phyloP scores from a whole-genome alignment of 1,140 invertebrate genomes.

The Caenorhabditis latens region DNA sequence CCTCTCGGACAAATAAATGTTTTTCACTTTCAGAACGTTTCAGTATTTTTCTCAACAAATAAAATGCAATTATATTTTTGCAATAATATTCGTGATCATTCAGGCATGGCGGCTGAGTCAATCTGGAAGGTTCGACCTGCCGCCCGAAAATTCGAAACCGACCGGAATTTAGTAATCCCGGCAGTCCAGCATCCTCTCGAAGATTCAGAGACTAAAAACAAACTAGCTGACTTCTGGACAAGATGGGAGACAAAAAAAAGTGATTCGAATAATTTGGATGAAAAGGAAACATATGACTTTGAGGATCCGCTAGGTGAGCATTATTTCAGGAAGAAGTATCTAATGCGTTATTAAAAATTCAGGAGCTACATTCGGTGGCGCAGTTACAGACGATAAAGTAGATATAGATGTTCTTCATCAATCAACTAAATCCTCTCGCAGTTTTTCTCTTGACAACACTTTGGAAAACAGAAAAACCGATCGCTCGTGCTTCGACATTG shows the following conservation, averaged over 20 bases:
- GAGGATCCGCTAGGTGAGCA: conserved; percentile 24
- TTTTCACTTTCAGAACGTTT: background rate
- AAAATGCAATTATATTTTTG: no score
- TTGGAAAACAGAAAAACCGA: conserved; percentile 1
- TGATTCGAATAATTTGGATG: background rate
- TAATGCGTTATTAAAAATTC: background rate
- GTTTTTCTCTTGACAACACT: conserved; percentile 15
- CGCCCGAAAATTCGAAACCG: conserved; percentile 10
- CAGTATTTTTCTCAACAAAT: background rate
- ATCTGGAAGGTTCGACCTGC: conserved; percentile 31
- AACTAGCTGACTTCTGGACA: conserved; percentile 26
- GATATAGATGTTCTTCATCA: background rate
- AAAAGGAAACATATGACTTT: background rate
- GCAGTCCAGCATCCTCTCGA: conserved; percentile 4
- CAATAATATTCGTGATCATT: background rate
- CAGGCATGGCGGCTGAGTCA: conserved; percentile 38
- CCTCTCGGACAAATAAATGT: background rate
- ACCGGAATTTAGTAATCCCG: background rate
- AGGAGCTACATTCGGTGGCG: conserved; percentile 27
- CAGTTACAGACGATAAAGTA: background rate
- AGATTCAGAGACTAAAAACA: conserved; percentile 3
- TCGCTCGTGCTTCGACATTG: background rate
- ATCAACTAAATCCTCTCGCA: background rate
- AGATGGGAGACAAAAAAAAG: conserved; percentile 30
- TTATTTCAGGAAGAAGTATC: background rate